Conservation (phyloP, 2,888 invertebrate species). For the Yponomeuta evonymella region DNA sequence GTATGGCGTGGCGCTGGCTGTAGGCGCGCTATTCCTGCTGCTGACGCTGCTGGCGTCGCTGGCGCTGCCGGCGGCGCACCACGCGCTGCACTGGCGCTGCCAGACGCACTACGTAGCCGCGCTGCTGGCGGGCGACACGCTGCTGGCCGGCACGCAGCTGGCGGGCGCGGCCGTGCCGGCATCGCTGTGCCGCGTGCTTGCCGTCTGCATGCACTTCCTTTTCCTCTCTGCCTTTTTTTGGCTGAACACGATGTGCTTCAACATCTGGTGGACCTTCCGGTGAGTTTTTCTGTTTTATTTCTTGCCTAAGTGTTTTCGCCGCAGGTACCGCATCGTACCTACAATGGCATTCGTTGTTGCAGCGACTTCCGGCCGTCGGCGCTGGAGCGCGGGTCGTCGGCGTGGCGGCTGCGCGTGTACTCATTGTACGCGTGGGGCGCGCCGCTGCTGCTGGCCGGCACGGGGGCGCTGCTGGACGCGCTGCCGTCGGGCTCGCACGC, state of each 20-base stretch:
- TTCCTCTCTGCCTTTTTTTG: conserved; percentile 94
- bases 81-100: conserved; percentile 91
- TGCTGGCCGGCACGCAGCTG: conserved; percentile 86
- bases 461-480: conserved; percentile 83
- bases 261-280: conserved; percentile 96
- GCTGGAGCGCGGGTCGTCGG: conserved; percentile 90
- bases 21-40: conserved; percentile 88
- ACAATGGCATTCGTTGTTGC: conserved; percentile 24
- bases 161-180: conserved; percentile 78
- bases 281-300: conserved; percentile 61
- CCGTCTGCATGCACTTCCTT: conserved; percentile 90
- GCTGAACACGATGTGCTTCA: conserved; percentile 96
- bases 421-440: conserved; percentile 91
- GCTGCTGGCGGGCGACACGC: conserved; percentile 86
- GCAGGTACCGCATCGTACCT: neutral
- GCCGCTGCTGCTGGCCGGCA: conserved; percentile 84
- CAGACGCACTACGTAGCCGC: conserved; percentile 92
- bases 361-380: conserved; percentile 90
- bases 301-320: neutral
- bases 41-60: conserved; percentile 75
- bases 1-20: conserved; percentile 85
- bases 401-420: conserved; percentile 86
- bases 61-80: conserved; percentile 87
- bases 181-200: conserved; percentile 79
- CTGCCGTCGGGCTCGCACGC: conserved; percentile 69